Evolutionary conservation across 2,113 vertebrate species (phyloP).

Genomic region (Dromas ardeola): DNA sequence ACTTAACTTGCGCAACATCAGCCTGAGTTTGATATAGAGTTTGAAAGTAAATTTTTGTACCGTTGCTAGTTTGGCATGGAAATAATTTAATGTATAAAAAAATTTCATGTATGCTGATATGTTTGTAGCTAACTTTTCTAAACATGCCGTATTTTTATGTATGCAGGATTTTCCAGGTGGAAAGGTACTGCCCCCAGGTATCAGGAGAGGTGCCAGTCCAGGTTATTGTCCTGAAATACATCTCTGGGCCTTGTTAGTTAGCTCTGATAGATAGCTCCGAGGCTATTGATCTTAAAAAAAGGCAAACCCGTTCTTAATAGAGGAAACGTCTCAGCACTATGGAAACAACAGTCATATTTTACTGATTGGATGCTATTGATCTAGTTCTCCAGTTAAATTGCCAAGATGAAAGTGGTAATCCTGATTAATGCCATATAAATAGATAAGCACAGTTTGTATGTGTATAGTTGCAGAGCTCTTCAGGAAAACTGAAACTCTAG

Average conservation of each 20-base stretch:
- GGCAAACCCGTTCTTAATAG: neutral
- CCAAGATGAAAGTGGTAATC: conserved; percentile 54
- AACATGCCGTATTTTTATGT: neutral
- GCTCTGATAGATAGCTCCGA: no score
- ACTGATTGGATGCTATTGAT: conserved; percentile 53
- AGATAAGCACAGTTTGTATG: neutral
- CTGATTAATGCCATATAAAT: conserved; percentile 41
- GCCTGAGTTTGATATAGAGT: accelerated
- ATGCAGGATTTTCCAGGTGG: neutral
- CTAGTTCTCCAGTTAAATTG: conserved; percentile 39
- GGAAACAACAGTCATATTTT: conserved; percentile 44
- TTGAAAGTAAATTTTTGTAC: neutral
- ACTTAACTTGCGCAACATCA: neutral
- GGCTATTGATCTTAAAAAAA: neutral
- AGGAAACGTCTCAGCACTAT: neutral
- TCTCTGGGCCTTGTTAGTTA: neutral
- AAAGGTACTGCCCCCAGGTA: neutral
- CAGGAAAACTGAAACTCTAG: neutral
- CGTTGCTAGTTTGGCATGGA: neutral
- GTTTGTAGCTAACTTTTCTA: neutral
- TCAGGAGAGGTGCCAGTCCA: neutral
- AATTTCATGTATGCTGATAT: accelerated
- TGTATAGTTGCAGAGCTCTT: neutral
- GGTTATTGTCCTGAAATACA: neutral
- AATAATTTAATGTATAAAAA: neutral